Evolutionary conservation across 1,140 invertebrate genomes (phyloP).

Genomic region (Trissolcus basalis): DNA sequence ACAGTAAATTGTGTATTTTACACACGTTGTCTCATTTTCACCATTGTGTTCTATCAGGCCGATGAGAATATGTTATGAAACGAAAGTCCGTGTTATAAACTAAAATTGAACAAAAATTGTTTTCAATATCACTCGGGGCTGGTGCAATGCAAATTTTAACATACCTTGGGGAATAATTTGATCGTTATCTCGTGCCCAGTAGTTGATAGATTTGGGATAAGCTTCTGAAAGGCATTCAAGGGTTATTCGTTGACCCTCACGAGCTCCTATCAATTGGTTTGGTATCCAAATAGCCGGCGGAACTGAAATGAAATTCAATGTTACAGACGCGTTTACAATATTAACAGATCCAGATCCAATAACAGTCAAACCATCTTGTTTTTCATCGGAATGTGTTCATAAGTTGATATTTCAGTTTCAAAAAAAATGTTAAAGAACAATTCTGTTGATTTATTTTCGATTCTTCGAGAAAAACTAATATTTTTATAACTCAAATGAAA

Average conservation of each 20-base stretch:
- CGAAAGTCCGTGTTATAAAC: not conserved
- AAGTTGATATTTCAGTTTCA: too few relatives aligned
- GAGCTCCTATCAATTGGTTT: slow-evolving; percentile 81
- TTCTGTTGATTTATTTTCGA: too few relatives aligned
- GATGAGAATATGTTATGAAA: too few relatives aligned
- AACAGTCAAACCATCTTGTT: too few relatives aligned
- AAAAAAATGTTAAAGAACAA: too few relatives aligned
- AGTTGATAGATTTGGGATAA: slow-evolving; percentile 90
- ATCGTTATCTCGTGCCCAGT: slow-evolving; percentile 87
- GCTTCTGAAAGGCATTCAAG: slow-evolving; percentile 90
- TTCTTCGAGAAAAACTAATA: too few relatives aligned
- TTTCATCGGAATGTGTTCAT: too few relatives aligned
- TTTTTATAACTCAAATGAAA: too few relatives aligned
- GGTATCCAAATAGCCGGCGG: slow-evolving; percentile 87
- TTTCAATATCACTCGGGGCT: not conserved
- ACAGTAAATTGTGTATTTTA: too few relatives aligned
- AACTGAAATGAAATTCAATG: slow-evolving; percentile 76
- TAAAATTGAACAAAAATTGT: not conserved
- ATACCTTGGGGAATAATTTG: slow-evolving; percentile 83
- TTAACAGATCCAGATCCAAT: not conserved
- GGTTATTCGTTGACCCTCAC: slow-evolving; percentile 82
- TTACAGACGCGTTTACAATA: not conserved
- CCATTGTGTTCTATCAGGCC: too few relatives aligned
- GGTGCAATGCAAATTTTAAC: slow-evolving; percentile 59
- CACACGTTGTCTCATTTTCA: too few relatives aligned